Conservation (phyloP, 53 echinoderm and acorn worm genomes). For the Actinopyga echinites region DNA sequence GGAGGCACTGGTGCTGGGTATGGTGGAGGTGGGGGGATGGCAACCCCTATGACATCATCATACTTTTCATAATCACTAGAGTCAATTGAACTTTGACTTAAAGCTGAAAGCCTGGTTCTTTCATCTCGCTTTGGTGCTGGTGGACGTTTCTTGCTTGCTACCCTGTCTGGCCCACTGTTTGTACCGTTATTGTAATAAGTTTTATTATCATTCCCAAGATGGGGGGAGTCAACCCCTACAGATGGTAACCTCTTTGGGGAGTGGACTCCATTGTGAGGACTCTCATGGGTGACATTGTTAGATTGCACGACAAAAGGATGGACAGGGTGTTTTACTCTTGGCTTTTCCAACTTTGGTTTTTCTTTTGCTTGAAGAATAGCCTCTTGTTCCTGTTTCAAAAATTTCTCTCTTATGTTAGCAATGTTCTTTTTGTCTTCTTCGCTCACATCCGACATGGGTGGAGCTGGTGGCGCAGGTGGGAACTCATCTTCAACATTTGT, state of each 20-base stretch:
- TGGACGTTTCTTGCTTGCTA: slow-evolving; percentile 59
- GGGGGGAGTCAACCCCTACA: background rate
- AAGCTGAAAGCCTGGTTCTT: slow-evolving; percentile 67
- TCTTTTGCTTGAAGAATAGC: slow-evolving; percentile 35
- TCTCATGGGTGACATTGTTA: background rate
- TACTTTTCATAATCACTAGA: background rate
- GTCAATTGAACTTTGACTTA: background rate
- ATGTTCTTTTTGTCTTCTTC: slow-evolving; percentile 81
- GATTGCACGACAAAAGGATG: background rate
- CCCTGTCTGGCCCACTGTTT: slow-evolving; percentile 14
- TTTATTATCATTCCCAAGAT: slow-evolving; percentile 12
- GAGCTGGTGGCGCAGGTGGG: slow-evolving; percentile 47
- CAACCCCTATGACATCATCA: slow-evolving; percentile 2
- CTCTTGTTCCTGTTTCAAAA: slow-evolving; percentile 72
- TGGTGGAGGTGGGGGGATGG: slow-evolving; percentile 32
- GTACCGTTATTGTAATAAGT: background rate
- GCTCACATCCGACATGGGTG: slow-evolving; percentile 87
- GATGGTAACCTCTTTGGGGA: slow-evolving; percentile 46
- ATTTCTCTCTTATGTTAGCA: slow-evolving; percentile 72
- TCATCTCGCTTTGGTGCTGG: slow-evolving; percentile 80
- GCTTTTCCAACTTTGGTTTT: background rate
- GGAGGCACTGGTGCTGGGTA: slow-evolving; percentile 47
- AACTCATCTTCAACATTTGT: background rate
- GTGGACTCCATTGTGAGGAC: background rate
- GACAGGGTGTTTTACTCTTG: background rate